These are phyloP conservation scores for Eucera pruinosa DNA, from an alignment of 2,888 invertebrate genomes.

Conservation along the genomic window DNA sequence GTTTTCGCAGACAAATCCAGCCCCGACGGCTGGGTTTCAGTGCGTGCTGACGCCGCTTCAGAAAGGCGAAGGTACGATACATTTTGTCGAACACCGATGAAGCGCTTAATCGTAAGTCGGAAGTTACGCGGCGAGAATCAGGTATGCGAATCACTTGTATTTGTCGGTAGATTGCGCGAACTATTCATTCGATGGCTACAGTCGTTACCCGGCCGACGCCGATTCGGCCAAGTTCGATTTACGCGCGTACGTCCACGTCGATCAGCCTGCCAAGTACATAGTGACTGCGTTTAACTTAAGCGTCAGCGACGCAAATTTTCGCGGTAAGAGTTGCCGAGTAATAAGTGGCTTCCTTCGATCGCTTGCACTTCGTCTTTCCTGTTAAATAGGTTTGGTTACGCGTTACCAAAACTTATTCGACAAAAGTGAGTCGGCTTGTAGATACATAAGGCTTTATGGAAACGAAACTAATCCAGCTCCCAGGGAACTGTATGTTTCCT, in stretches of 20 bases:
- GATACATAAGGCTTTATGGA: slow-evolving; percentile 66
- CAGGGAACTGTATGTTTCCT: slow-evolving; percentile 75
- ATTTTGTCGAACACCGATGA: not conserved
- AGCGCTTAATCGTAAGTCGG: not conserved
- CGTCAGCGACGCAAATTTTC: slow-evolving; percentile 73
- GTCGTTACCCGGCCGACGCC: slow-evolving; percentile 58
- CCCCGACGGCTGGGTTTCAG: slow-evolving; percentile 9
- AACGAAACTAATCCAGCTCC: slow-evolving; percentile 54
- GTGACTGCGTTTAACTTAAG: slow-evolving; percentile 80
- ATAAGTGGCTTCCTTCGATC: not conserved
- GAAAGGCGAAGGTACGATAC: slow-evolving; percentile 71
- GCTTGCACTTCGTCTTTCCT: not conserved
- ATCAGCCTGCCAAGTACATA: no score
- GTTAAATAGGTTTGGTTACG: slow-evolving; percentile 71
- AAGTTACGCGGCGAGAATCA: not conserved
- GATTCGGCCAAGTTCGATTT: slow-evolving; percentile 72
- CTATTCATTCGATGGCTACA: slow-evolving; percentile 71
- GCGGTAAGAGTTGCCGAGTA: slow-evolving; percentile 68
- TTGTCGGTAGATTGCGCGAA: slow-evolving; percentile 71
- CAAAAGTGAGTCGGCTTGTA: slow-evolving; percentile 71
- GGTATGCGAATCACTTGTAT: not conserved
- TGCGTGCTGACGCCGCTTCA: slow-evolving; percentile 72
- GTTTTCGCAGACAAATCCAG: slow-evolving; percentile 38
- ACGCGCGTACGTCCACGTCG: slow-evolving; percentile 74
- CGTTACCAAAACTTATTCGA: slow-evolving; percentile 76